Percentiles rank a stretch among this genome's conserved stretches.
Evolutionary conservation across 64 coral and sea anemone species (phyloP).

Genomic region (Montipora cactus): DNA sequence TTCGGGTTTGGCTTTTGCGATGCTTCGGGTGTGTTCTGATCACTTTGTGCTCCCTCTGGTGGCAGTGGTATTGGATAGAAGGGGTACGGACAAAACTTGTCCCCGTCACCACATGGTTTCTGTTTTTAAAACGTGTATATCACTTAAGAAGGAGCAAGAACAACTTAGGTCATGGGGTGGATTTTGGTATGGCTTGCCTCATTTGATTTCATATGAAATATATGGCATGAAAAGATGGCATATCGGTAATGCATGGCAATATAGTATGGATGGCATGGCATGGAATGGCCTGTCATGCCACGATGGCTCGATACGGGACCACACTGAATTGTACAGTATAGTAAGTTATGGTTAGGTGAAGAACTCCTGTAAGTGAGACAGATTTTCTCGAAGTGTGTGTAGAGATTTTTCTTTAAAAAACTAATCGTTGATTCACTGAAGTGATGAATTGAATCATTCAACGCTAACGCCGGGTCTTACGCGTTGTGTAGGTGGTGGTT

Average conservation of each 20-base stretch:
- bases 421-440: background rate
- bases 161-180: no score
- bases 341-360: background rate
- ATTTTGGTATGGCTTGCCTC: background rate
- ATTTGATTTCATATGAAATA: no score
- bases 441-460: background rate
- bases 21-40: background rate
- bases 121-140: background rate
- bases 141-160: background rate
- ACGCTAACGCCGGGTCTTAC: background rate
- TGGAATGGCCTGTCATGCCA: background rate
- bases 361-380: background rate
- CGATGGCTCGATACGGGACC: no score
- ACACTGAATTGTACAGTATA: no score
- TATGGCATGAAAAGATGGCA: no score
- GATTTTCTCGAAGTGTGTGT: background rate
- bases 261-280: background rate
- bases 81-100: constrained; percentile 32
- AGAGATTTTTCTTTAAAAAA: background rate
- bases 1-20: background rate
- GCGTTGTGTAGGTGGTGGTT: background rate
- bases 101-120: constrained; percentile 26
- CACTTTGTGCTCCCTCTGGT: constrained; percentile 70
- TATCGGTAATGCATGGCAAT: background rate
- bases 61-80: constrained; percentile 69